Percentiles rank a stretch among this genome's conserved stretches.
These are phyloP conservation scores for Helicolenus hilgendorfi DNA, from an alignment of 2,797 vertebrate genomes.

Conservation along the genomic window DNA sequence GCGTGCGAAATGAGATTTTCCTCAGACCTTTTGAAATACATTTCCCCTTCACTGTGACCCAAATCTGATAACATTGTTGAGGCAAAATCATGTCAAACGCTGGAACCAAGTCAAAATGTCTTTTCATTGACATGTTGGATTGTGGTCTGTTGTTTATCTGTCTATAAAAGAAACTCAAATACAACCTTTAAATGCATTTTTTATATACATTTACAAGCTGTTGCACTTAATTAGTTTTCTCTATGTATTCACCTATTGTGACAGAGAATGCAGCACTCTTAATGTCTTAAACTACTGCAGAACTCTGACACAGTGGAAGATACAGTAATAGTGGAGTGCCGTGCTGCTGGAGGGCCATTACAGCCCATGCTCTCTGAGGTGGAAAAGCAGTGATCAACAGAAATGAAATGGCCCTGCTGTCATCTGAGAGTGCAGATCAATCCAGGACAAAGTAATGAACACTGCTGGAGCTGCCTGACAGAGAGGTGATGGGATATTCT, in stretches of 20 bases:
- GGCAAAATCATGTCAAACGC: slow-evolving; percentile 19
- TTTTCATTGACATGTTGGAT: not conserved
- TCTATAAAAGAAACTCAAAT: not conserved
- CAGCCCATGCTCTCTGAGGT: slow-evolving; percentile 52
- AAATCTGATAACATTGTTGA: slow-evolving; percentile 39
- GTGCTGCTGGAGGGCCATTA: slow-evolving; percentile 55
- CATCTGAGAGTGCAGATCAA: slow-evolving; percentile 55
- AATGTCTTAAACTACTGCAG: slow-evolving; percentile 31
- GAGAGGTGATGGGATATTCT: slow-evolving; percentile 49
- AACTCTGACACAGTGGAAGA: slow-evolving; percentile 18
- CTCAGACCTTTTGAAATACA: slow-evolving; percentile 40
- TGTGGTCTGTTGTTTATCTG: not conserved
- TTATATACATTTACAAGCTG: not conserved
- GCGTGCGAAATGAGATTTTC: slow-evolving; percentile 56
- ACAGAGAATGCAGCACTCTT: not conserved
- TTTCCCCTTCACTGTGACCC: slow-evolving; percentile 32
- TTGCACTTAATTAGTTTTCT: not conserved
- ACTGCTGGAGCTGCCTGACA: slow-evolving; percentile 29
- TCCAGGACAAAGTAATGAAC: slow-evolving; percentile 60
- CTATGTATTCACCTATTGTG: not conserved
- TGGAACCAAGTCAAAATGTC: slow-evolving; percentile 4
- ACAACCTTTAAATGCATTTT: not conserved
- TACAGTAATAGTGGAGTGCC: slow-evolving; percentile 28
- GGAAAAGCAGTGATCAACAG: slow-evolving; percentile 74
- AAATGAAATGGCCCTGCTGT: slow-evolving; percentile 69